Evolutionary conservation across 2,113 vertebrate genomes (phyloP), one percentile per base, ranked within the genome.

Genomic region (Centrocercus urophasianus): DNA sequence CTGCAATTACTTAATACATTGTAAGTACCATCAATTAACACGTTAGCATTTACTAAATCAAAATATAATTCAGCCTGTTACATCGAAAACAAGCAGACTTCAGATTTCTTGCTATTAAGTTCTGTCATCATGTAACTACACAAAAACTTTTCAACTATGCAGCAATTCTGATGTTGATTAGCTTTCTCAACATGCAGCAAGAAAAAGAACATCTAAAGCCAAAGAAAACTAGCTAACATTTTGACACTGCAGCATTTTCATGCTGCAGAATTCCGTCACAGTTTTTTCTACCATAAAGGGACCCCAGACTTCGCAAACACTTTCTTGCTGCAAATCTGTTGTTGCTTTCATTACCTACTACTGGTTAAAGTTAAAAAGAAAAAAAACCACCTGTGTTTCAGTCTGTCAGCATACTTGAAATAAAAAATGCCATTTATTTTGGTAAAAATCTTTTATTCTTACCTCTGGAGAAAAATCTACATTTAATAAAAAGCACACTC

Each of bases 31-130:
- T 15, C 47, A 63, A 52, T 80, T 70, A 83, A 93, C 60, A 84
- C 77, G 34, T 71, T 6, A 73, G 32, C 67, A 84, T 93, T 80
- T 91, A 93, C 91, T 89, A 95, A 63, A 88, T 70, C 43, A 92
- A 88, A 36, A 15, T 70, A 66, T 66, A 88, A 76, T n/a, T 74
- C 52, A 21, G 52, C 61, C 76, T 52, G 12, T 66, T 38, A 50
- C 19, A 24, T 67, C 82, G 84, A 93, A 90, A 95, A 84, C 50
- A 93, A 87, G 73, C 11, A 2, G 36, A 36, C 45, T 70, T 45
- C 48, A 69, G 8, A 78, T 86, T 93, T 40, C 72, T 96, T 92
- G 48, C 47, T 69, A 24, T 93, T 88, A 88, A 63, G 52, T 78
- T 95, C 77, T 91, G 47, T 78, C 92, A 91, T 54, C 18, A 82